Base-by-base conservation (phyloP, 2,888 invertebrate species). In the Phlogophora meticulosa region DNA sequence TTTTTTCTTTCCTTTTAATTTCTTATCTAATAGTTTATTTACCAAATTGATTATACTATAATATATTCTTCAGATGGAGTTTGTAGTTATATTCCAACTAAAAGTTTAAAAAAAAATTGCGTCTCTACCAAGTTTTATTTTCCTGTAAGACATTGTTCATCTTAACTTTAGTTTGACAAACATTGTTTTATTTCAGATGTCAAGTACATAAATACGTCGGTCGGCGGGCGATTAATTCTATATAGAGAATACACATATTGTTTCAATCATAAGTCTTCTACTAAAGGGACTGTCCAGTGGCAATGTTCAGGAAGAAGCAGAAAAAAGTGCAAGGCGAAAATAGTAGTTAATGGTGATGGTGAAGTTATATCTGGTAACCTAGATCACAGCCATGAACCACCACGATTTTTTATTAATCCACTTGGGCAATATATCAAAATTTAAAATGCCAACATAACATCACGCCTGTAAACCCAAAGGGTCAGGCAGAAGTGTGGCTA, bases 341-440 rank as follows among this genome's bases (percentile, higher is more conserved):
- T 73, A 17, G 9, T 48, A 2, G 10, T 75, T 15, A 43, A 62
- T 42, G 5, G 2, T 45, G 1, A 7, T 5, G 43, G 13, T 36
- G 45, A n/a, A 3, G 28, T 74, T 32, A 7, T 64, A 45, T 34
- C 52, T 13, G 46, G 51, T 2, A 51, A 28, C 4, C 0, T 46
- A 0, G 28, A 52, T 0, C 74, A 75, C 17, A 75, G 4, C 10
- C 74, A 74, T 48, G 20, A 40, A 20, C 64, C 64, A 22, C 52
- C 68, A 10, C 43, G 11, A 9, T 72, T 61, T 45, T 32, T 24
- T 20, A n/a, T 68, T 28, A 10, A 24, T 36, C 20, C 34, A 11
- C 34, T 59, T 5, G 77, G 79, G 3, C 2, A 45, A 32, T 74
- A 74, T 62, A 10, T 76, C 3, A 67, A 42, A 17, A 34, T 66